Evolutionary conservation across 2,888 invertebrate genomes (phyloP).

Genomic region (Lithophane leautieri): DNA sequence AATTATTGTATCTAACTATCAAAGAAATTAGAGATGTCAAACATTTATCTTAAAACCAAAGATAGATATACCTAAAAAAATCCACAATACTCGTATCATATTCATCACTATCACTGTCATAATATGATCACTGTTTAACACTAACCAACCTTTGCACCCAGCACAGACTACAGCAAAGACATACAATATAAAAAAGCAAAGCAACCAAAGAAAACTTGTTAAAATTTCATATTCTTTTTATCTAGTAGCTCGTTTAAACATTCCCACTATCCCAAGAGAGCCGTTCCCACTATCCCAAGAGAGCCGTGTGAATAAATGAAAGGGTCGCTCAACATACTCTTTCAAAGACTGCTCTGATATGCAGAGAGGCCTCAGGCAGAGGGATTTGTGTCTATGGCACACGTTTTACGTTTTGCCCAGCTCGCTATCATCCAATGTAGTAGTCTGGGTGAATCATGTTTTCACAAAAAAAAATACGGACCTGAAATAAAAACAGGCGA

Average conservation of each 20-base stretch:
- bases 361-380: slow-evolving; percentile 71
- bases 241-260: slow-evolving; percentile 52
- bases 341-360: slow-evolving; percentile 76
- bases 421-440: slow-evolving; percentile 38
- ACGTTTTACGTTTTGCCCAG: slow-evolving; percentile 44
- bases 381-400: slow-evolving; percentile 61
- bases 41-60: not conserved
- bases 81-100: not conserved
- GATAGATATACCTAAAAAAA: not conserved
- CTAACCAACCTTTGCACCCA: not conserved
- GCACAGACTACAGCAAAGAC: not conserved
- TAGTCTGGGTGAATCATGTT: slow-evolving; percentile 9
- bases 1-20: not conserved
- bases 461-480: not conserved
- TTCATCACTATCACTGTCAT: too few relatives aligned
- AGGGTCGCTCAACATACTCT: slow-evolving; percentile 72
- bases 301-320: slow-evolving; percentile 77
- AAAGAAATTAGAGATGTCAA: not conserved
- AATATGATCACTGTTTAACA: not conserved
- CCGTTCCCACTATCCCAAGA: slow-evolving; percentile 51
- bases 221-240: slow-evolving; percentile 56
- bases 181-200: slow-evolving; percentile 39
- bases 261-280: slow-evolving; percentile 58
- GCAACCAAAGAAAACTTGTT: slow-evolving; percentile 39
- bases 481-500: not conserved